These are phyloP conservation scores for Cylas formicarius DNA, from an alignment of 1,140 invertebrate genomes.

Conservation along the genomic window DNA sequence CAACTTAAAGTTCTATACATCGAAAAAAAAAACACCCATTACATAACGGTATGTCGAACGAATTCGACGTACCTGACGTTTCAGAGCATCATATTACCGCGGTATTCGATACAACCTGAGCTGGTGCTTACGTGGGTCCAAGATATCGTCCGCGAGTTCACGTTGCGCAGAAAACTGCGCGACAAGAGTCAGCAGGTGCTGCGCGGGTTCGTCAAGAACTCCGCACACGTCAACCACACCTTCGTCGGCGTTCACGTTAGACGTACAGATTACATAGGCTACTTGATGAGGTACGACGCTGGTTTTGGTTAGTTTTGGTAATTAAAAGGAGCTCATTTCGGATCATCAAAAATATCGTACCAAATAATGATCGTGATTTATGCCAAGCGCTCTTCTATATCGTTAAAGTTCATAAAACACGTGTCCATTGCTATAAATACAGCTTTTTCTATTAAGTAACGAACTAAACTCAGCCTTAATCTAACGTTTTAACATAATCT, in stretches of 20 bases:
- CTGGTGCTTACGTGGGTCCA: conserved; percentile 50
- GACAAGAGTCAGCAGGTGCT: conserved; percentile 45
- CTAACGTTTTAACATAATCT: too few relatives aligned
- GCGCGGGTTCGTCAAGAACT: conserved; percentile 35
- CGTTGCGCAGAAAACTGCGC: conserved; percentile 45
- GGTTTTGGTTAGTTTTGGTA: too few relatives aligned
- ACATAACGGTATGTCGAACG: not conserved
- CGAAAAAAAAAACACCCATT: not conserved
- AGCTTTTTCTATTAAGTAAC: too few relatives aligned
- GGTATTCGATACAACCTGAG: conserved; percentile 51
- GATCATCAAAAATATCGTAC: too few relatives aligned
- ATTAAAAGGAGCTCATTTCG: too few relatives aligned
- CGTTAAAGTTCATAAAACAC: not conserved
- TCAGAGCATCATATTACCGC: conserved; percentile 50
- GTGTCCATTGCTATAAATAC: too few relatives aligned
- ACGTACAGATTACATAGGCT: conserved; percentile 53
- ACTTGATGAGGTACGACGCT: conserved; percentile 47
- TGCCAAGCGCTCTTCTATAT: too few relatives aligned
- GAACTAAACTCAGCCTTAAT: too few relatives aligned
- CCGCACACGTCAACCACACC: conserved; percentile 36
- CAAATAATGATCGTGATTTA: too few relatives aligned
- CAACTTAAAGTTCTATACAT: too few relatives aligned
- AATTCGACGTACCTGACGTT: not conserved
- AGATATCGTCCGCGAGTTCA: conserved; percentile 51
- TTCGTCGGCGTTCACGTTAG: conserved; percentile 55